Base-by-base conservation (phyloP, 2,113 vertebrate genomes). In the Antechinus stuartii region DNA sequence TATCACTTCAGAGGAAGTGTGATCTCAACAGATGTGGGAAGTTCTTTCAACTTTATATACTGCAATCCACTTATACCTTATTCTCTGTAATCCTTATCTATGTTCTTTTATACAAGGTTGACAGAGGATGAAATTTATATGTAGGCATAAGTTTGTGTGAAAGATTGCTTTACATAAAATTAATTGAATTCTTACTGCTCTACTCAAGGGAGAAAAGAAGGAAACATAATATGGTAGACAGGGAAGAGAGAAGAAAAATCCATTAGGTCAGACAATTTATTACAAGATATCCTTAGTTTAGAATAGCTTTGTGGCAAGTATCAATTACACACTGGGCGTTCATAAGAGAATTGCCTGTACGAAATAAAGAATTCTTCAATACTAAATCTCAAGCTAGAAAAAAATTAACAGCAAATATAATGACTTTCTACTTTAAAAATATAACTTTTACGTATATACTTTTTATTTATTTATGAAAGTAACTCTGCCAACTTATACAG, bases 331-430 rank as follows among this genome's bases (percentile, higher is more conserved):
- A 42, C 42, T 84, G n/a, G 61, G 35, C 61, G n/a, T 76, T 76
- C 61, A 76, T 12, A 2, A 95, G 26, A 90, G 42, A 26, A 46
- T 9, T 30, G 14, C 11, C 24, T 35, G 49, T 0, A 90, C 19
- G 6, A 27, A 94, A 55, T 7, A 94, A 61, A 61, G 14, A n/a
- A 2, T 84, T 93, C 24, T 52, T 94, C 47, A 94, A 95, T 96
- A 68, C 47, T 57, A 91, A 96, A 96, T 55, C 49, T 95, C 52
- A 91, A 94, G 94, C 84, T 0, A 91, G 12, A 91, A 56, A 95
- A 92, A 54, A 57, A 92, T 25, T 93, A 56, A 94, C 90, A 93
- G 94, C 49, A 52, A 92, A 92, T 57, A 25, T 92, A 91, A 90
- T 91, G 56, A 92, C 61, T 12, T 14, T 61, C 30, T 76, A n/a